These are phyloP conservation scores for Anagyrus pseudococci DNA, from an alignment of 2,888 invertebrate species.

Conservation along the genomic window DNA sequence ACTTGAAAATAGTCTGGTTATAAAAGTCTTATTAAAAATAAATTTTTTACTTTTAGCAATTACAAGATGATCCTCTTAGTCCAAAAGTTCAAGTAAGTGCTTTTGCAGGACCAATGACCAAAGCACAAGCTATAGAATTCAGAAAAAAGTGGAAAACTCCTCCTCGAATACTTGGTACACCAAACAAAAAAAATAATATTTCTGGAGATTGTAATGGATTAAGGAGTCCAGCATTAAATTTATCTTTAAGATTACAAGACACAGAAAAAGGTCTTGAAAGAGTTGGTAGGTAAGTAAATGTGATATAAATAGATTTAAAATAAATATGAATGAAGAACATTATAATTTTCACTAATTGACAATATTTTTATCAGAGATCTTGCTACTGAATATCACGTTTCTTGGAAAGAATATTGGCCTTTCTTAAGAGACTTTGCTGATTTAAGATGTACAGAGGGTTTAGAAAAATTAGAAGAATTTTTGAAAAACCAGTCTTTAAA, in stretches of 20 bases:
- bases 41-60: slow-evolving; percentile 61
- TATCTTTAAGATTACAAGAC: slow-evolving; percentile 68
- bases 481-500: slow-evolving; percentile 66
- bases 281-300: slow-evolving; percentile 75
- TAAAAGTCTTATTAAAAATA: slow-evolving; percentile 3
- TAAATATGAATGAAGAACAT: no score
- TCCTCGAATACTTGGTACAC: slow-evolving; percentile 63
- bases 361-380: slow-evolving; percentile 67
- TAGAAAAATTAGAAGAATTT: slow-evolving; percentile 77
- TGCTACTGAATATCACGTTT: slow-evolving; percentile 75
- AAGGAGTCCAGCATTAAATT: slow-evolving; percentile 40
- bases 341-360: slow-evolving; percentile 43
- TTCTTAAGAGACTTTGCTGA: slow-evolving; percentile 85
- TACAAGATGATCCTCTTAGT: slow-evolving; percentile 71
- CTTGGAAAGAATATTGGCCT: slow-evolving; percentile 94
- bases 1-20: slow-evolving; percentile 5
- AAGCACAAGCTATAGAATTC: slow-evolving; percentile 74
- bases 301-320: neutral
- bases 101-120: slow-evolving; percentile 91
- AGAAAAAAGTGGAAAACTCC: slow-evolving; percentile 85
- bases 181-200: slow-evolving; percentile 37
- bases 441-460: slow-evolving; percentile 75
- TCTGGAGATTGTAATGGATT: slow-evolving; percentile 36
- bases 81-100: slow-evolving; percentile 81
- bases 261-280: slow-evolving; percentile 88